These are phyloP conservation scores for Venustaconcha ellipsiformis DNA, from an alignment of 1,140 invertebrate species.

Conservation along the genomic window DNA sequence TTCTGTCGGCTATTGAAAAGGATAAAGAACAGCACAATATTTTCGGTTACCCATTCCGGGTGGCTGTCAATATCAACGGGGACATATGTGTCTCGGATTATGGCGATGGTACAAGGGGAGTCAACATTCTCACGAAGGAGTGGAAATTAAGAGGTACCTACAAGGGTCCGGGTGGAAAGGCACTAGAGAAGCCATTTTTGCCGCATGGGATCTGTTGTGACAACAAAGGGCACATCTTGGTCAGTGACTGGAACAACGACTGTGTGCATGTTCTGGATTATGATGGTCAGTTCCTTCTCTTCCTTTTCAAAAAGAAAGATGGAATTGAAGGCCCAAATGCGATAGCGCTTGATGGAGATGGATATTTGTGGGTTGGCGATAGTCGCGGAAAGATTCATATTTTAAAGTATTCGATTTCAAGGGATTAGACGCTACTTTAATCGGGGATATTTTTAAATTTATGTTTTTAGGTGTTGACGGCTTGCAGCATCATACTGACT, in stretches of 20 bases:
- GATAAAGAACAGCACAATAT: slow-evolving; percentile 28
- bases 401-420: slow-evolving; percentile 24
- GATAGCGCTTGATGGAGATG: slow-evolving; percentile 30
- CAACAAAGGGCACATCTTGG: slow-evolving; percentile 44
- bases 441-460: too few species aligned
- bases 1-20: slow-evolving; percentile 31
- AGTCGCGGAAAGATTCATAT: slow-evolving; percentile 30
- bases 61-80: slow-evolving; percentile 39
- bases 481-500: too few species aligned
- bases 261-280: slow-evolving; percentile 47
- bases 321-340: slow-evolving; percentile 44
- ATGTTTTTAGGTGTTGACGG: too few species aligned
- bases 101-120: slow-evolving; percentile 31
- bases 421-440: slow-evolving; percentile 4
- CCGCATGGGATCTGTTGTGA: slow-evolving; percentile 47
- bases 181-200: slow-evolving; percentile 34
- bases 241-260: slow-evolving; percentile 56
- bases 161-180: slow-evolving; percentile 12
- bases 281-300: slow-evolving; percentile 42
- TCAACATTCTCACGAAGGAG: slow-evolving; percentile 31
- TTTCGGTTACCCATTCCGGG: slow-evolving; percentile 35
- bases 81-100: slow-evolving; percentile 41
- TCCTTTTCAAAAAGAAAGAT: slow-evolving; percentile 38
- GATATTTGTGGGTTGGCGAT: slow-evolving; percentile 38
- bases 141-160: slow-evolving; percentile 29